phyloP scores from a whole-genome alignment of 2,113 vertebrate genomes.

The Tychaedon coryphoeus region DNA sequence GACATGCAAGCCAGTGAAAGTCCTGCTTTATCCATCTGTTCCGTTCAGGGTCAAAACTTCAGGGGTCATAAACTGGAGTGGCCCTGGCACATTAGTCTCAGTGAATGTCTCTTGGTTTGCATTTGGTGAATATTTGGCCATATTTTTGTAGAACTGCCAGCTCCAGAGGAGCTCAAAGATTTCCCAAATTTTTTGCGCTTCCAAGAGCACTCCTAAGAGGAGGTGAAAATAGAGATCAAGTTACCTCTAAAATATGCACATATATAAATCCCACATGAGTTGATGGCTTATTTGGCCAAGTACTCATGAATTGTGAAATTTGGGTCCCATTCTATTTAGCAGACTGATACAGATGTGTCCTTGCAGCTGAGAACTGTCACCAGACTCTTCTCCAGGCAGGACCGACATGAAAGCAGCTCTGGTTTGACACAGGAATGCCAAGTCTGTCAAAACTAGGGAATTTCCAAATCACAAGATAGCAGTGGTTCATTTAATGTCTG shows the following conservation, averaged over 20 bases:
- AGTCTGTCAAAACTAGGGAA: background rate
- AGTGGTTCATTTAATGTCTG: background rate
- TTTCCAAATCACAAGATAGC: background rate
- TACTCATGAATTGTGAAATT: background rate
- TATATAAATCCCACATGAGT: background rate
- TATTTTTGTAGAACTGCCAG: background rate
- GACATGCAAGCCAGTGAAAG: background rate
- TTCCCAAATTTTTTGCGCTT: fast-evolving
- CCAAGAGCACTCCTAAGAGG: background rate
- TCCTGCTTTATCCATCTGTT: background rate
- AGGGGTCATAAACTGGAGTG: background rate
- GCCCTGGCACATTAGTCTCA: background rate
- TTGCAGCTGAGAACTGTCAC: background rate
- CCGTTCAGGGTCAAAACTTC: background rate
- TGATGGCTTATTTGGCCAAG: background rate
- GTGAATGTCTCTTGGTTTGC: background rate
- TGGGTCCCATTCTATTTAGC: fast-evolving
- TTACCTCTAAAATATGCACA: background rate
- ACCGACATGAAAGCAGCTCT: background rate
- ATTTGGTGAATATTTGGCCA: background rate
- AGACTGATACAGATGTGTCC: background rate
- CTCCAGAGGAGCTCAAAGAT: background rate
- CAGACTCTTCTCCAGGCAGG: background rate
- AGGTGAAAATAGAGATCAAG: background rate
- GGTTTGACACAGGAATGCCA: background rate